Evolutionary conservation across 2,113 vertebrate genomes (phyloP).

Genomic region (Varanus salvator): DNA sequence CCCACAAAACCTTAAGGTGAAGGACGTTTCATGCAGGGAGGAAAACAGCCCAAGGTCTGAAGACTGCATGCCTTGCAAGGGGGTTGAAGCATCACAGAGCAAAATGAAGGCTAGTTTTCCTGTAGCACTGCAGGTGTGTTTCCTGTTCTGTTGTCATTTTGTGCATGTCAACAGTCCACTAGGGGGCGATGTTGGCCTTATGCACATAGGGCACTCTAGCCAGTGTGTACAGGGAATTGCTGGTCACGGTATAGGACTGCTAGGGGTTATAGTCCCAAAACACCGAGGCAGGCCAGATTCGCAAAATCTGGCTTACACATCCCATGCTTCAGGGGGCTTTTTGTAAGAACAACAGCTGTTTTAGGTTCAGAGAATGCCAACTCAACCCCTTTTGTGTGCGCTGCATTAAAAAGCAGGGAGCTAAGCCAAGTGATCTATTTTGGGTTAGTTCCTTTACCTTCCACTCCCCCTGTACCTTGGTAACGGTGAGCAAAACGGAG

Average conservation of each 20-base stretch:
- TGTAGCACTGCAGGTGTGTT: background rate
- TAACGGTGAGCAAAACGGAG: background rate
- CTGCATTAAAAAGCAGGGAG: background rate
- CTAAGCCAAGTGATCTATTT: background rate
- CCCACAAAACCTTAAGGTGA: background rate
- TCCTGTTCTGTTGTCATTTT: background rate
- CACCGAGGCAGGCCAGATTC: background rate
- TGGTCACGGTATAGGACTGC: background rate
- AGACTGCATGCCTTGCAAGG: background rate
- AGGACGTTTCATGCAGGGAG: background rate
- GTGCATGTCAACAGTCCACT: background rate
- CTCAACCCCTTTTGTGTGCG: background rate
- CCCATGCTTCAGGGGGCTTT: background rate
- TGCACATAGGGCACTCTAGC: too few species aligned
- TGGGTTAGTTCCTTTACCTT: background rate
- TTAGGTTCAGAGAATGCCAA: background rate
- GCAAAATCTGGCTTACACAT: background rate
- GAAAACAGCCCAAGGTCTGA: background rate
- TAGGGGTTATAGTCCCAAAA: too few species aligned
- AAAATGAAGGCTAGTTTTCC: background rate
- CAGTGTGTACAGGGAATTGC: background rate
- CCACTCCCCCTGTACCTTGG: background rate
- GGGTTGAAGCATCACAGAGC: background rate
- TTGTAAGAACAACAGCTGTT: background rate
- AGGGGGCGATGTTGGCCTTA: background rate